Evolutionary conservation across 2,888 invertebrate genomes (phyloP), one percentile per base, ranked within the genome.

Genomic region (Apodemia duryi): DNA sequence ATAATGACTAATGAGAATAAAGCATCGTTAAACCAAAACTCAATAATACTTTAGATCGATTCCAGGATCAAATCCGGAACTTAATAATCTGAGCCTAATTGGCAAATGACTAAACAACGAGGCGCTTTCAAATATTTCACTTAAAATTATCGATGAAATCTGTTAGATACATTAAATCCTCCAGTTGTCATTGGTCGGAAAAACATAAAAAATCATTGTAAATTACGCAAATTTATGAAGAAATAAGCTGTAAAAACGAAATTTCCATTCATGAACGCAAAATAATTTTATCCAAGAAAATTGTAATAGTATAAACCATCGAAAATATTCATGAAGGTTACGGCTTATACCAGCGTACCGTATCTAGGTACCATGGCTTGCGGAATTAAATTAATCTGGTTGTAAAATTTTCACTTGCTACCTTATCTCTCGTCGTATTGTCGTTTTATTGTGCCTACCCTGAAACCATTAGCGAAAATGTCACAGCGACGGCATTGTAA

Each of bases 381-480:
- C 70, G 74, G 83, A 84, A 85, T 90, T 84, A 84, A 89, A 88
- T 89, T 90, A 91, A 91, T 90, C 86, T 85, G 79, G 81, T 81
- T 82, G 82, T 88, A 85, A 90, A 90, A 91, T 91, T 88, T 91
- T 91, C 91, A 88, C 85, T 91, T 88, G 85, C 85, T 83, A 86
- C 91, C 90, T 88, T 91, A 91, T 91, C 89, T 89, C 84, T 80
- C 82, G 87, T 86, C 82, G 88, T 88, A 89, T 88, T 90, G 90
- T 91, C 90, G 84, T 88, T 90, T 91, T 90, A 91, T 90, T 91
- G 89, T 91, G 86, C 87, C 88, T 86, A 83, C 88, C 89, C 87
- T 86, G 86, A 80, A 88, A 91, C 91, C 91, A 91, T 91, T 91
- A 91, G 91, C 86, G 89, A 91, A 88, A 91, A 91, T 91, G 90